These are phyloP conservation scores for Salvelinus namaycush DNA, from an alignment of 2,113 vertebrate genomes.

Conservation along the genomic window DNA sequence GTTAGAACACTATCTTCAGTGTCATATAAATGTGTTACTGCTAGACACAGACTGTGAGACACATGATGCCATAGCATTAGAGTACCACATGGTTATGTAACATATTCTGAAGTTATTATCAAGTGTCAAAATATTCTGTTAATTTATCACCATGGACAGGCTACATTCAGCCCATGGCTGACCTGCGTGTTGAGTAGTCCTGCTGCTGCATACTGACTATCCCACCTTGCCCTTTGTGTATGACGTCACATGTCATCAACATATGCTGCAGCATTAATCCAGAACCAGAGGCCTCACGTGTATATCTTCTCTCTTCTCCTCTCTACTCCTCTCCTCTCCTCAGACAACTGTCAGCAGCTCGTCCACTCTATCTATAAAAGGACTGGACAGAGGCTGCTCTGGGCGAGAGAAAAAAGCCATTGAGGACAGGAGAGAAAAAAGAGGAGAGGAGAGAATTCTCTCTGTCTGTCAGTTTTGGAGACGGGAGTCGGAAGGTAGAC, in stretches of 20 bases:
- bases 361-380: slow-evolving; percentile 13
- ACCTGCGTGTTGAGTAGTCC: neutral
- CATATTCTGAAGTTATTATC: neutral
- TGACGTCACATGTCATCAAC: slow-evolving; percentile 52
- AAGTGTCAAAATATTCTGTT: neutral
- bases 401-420: neutral
- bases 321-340: neutral
- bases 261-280: slow-evolving; percentile 41
- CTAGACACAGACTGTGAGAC: neutral
- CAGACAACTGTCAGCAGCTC: slow-evolving; percentile 52
- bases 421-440: slow-evolving; percentile 22
- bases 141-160: neutral
- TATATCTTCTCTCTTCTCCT: slow-evolving; percentile 12
- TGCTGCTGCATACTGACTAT: slow-evolving; percentile 18
- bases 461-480: slow-evolving; percentile 48
- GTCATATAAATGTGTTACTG: too few species aligned
- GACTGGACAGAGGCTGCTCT: slow-evolving; percentile 26
- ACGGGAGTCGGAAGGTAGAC: slow-evolving; percentile 36
- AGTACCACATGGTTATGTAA: neutral
- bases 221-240: slow-evolving; percentile 18
- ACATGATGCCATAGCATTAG: neutral
- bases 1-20: too few species aligned
- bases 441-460: slow-evolving; percentile 21
- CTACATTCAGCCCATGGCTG: too few species aligned
- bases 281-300: slow-evolving; percentile 38